A percentile compares a stretch with the other conserved stretches of the same genome.
Evolutionary conservation across 2,797 vertebrate genomes (phyloP).

Genomic region (Odontamblyopus lacepedii): DNA sequence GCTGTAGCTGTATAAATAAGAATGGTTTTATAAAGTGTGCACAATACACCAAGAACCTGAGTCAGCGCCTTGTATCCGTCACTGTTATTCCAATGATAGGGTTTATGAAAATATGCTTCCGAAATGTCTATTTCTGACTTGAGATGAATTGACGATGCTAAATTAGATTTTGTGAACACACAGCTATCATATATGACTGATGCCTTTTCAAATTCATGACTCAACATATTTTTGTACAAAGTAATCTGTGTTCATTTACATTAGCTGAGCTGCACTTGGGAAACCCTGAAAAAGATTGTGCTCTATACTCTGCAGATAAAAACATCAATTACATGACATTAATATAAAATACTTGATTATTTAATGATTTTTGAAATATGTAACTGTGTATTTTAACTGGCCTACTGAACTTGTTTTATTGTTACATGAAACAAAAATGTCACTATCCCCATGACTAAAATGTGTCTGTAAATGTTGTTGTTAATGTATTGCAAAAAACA

Average conservation of each 20-base stretch:
- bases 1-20: constrained; percentile 13
- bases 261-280: not conserved
- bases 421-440: too few relatives aligned
- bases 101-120: constrained; percentile 18
- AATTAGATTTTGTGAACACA: constrained; percentile 7
- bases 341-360: too few relatives aligned
- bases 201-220: constrained; percentile 6
- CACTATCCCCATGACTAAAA: too few relatives aligned
- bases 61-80: constrained; percentile 42
- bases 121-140: constrained; percentile 27
- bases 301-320: not conserved
- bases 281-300: not conserved
- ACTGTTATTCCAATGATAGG: constrained; percentile 1
- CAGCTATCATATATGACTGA: not conserved
- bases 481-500: too few relatives aligned
- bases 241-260: not conserved
- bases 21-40: constrained; percentile 29
- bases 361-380: too few relatives aligned
- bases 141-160: constrained; percentile 16
- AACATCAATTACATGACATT: not conserved
- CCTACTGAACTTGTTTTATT: not conserved
- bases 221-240: not conserved
- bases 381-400: not conserved
- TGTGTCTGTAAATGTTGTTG: too few relatives aligned
- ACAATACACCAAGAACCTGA: constrained; percentile 16